Base-by-base conservation (phyloP, 2,888 invertebrate species). In the Monochamus alternatus region DNA sequence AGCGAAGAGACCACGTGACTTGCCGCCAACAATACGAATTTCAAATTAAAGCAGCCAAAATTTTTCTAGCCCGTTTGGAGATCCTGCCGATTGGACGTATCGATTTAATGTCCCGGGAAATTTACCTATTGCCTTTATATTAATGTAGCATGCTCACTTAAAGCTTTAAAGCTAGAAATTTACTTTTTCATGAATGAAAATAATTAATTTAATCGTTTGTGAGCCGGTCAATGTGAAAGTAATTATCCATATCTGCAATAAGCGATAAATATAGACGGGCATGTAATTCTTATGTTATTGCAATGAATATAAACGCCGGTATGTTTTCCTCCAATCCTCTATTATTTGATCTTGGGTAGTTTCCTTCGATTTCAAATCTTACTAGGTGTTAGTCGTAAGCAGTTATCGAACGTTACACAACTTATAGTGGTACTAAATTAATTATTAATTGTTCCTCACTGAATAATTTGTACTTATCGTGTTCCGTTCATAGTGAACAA, bases 11-110 rank as follows among this genome's bases (percentile, higher is more conserved):
- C 32, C 58, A 12, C 52, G 43, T 68, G 44, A n/a, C 38, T 30
- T 43, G 3, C 44, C 68, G 68, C 44, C 52, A 55, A 38, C 38
- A 43, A 43, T 68, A 58, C 44, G 30, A 68, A 59, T 58, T 68
- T 68, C 38, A 68, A 68, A 68, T 10, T 43, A 22, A 10, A 38
- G 12, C 59, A 31, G 32, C 5, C 3, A 8, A n/a, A 22, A n/a
- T n/a, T 32, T 22, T 58, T 58, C 2, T 38, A 38, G 38, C 38
- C 38, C 38, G 38, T 7, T 38, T 5, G 7, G 38, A 38, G 38
- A 38, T 38, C 38, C 38, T 38, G 38, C 38, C 38, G 38, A 38
- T 38, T 38, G 38, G 3, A 38, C 4, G 22, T 38, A 63, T 38
- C 32, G 63, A 63, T 63, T 63, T 63, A 63, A n/a, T 38, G 38